These are phyloP conservation scores for Leucosticte australis DNA, from an alignment of 2,113 vertebrate species.

Conservation along the genomic window DNA sequence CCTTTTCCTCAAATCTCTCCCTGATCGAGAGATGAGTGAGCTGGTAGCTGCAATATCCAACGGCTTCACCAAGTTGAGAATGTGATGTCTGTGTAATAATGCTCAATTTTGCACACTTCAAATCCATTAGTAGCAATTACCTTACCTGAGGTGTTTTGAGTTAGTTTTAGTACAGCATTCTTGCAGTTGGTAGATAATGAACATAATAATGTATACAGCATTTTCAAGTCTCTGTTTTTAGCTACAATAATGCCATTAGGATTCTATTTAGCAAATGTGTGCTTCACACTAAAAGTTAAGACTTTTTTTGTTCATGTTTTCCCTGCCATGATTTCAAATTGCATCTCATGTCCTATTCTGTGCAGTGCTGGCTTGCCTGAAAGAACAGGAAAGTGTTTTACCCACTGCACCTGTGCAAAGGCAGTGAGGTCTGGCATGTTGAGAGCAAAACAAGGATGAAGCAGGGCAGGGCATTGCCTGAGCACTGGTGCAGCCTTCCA, in stretches of 20 bases:
- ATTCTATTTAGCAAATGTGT: constrained; percentile 77
- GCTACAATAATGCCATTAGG: constrained; percentile 80
- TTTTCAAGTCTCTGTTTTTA: constrained; percentile 83
- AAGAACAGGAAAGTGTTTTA: constrained; percentile 18
- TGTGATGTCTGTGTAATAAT: constrained; percentile 89
- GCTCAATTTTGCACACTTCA: constrained; percentile 91
- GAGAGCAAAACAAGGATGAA: background rate
- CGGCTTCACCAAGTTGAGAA: constrained; percentile 76
- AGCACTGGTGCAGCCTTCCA: background rate
- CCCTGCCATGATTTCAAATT: background rate
- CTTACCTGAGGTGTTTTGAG: constrained; percentile 89
- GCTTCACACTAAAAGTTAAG: constrained; percentile 75
- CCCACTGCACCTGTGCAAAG: background rate
- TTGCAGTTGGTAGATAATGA: constrained; percentile 88
- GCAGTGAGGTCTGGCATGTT: rapidly evolving
- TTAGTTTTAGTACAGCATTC: constrained; percentile 87
- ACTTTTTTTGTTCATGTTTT: constrained; percentile 55
- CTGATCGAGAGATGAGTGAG: constrained; percentile 81
- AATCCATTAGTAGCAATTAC: constrained; percentile 94
- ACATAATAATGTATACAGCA: constrained; percentile 82
- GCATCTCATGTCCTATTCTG: background rate
- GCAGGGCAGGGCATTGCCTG: background rate
- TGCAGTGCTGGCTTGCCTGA: background rate
- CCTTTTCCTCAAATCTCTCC: constrained; percentile 81
- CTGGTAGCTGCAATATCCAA: constrained; percentile 69